Base-by-base conservation (phyloP, 2,888 invertebrate genomes). In the Phanerotoma sp. region DNA sequence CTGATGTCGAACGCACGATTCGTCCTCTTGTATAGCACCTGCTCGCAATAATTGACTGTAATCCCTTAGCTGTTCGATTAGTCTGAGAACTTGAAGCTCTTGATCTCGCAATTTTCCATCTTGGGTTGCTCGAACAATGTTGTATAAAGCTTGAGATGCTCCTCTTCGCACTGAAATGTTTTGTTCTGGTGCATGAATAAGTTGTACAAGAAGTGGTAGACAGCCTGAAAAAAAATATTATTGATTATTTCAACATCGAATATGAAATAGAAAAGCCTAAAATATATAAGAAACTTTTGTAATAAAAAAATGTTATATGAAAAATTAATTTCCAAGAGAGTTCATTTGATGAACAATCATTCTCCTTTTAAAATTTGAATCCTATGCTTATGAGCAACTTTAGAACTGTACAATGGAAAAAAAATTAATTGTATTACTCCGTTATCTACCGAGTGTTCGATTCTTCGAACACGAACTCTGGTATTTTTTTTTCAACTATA, bases 51-150 rank as follows among this genome's bases (percentile, higher is more conserved):
- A 75, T 71, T 90, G 91, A 74, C 92, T 92, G 77, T 96, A 95
- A 62, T 89, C 89, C 62, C 94, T 83, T 53, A 94, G 86, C 77
- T 93, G 93, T 74, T 96, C 96, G 64, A 98, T 81, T 50, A 96
- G 81, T 58, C 93, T 84, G 68, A 97, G 83, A 3, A 97, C 94
- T 72, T 95, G 84, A 0, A 90, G 88, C 79, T 98, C 97, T 10
- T 96, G 82, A 62, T 95, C 84, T 3, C 92, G 89, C 5, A 90
- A 83, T 77, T 93, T 92, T 70, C 96, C 96, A 69, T 96, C 95
- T 3, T 92, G 89, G 74, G 94, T 93, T 22, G 93, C 90, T 75
- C 93, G 90, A 11, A 97, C 92, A 57, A 97, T 88, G 76, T 96
- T 96, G 67, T 93, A 90, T 52, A 97, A 80, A 0, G 96, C 96